Conservation (phyloP, 2,113 vertebrate species). For the Tricholaema leucomelas region DNA sequence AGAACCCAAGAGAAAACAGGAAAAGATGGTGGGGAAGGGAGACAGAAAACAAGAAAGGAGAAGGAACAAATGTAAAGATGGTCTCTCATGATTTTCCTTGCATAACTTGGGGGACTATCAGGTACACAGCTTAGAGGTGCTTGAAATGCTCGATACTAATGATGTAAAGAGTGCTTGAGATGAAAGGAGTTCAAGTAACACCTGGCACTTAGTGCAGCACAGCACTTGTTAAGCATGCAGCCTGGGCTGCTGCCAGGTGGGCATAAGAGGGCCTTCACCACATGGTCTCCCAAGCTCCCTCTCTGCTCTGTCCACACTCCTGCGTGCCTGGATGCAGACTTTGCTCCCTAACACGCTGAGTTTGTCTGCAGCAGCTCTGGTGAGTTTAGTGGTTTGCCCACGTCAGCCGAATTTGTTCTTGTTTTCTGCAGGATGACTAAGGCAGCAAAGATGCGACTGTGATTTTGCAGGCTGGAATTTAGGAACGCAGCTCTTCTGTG, state of each 20-base stretch:
- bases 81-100: neutral
- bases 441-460: slow-evolving; percentile 1
- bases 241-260: slow-evolving; percentile 6
- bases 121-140: neutral
- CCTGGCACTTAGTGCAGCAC: neutral
- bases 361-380: neutral
- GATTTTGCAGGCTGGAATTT: slow-evolving; percentile 35
- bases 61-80: neutral
- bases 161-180: slow-evolving; percentile 41
- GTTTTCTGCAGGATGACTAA: slow-evolving; percentile 42
- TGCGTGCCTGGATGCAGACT: neutral
- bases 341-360: neutral
- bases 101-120: neutral
- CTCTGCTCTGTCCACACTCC: neutral
- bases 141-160: slow-evolving; percentile 28
- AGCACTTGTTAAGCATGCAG: neutral
- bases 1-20: neutral
- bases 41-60: neutral
- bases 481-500: neutral
- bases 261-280: neutral
- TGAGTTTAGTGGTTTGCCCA: slow-evolving; percentile 1
- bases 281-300: neutral
- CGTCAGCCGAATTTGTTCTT: slow-evolving; percentile 27
- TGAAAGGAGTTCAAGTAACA: slow-evolving; percentile 55
- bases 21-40: neutral